These are phyloP conservation scores for Pterocles gutturalis DNA, from an alignment of 2,113 vertebrate genomes.

Conservation along the genomic window DNA sequence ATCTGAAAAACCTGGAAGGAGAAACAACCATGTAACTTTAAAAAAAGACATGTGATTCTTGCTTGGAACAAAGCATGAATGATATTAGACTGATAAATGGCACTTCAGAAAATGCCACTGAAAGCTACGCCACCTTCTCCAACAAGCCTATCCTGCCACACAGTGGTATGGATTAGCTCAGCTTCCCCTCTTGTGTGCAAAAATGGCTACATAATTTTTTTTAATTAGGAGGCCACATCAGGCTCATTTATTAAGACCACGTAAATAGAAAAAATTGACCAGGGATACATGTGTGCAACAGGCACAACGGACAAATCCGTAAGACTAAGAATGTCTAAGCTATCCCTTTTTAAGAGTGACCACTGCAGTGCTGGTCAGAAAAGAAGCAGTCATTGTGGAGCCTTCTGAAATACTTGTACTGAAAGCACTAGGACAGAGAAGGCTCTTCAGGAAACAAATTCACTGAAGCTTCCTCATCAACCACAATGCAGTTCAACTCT, in stretches of 20 bases:
- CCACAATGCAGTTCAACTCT: background rate
- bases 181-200: background rate
- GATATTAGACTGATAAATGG: background rate
- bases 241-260: too few species aligned
- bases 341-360: background rate
- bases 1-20: slow-evolving; percentile 81
- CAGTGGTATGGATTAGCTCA: background rate
- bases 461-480: background rate
- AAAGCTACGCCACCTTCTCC: background rate
- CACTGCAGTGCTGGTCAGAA: background rate
- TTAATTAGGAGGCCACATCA: too few species aligned
- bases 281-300: too few species aligned
- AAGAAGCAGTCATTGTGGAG: background rate
- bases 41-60: background rate
- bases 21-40: background rate
- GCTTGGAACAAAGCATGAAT: background rate
- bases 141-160: background rate
- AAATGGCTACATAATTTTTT: too few species aligned
- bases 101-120: background rate
- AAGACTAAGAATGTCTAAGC: background rate
- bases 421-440: background rate
- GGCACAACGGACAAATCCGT: background rate
- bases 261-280: too few species aligned
- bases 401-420: background rate
- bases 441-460: background rate